Conservation (phyloP, 2,888 invertebrate genomes). For the Lasioglossum villosulum region DNA sequence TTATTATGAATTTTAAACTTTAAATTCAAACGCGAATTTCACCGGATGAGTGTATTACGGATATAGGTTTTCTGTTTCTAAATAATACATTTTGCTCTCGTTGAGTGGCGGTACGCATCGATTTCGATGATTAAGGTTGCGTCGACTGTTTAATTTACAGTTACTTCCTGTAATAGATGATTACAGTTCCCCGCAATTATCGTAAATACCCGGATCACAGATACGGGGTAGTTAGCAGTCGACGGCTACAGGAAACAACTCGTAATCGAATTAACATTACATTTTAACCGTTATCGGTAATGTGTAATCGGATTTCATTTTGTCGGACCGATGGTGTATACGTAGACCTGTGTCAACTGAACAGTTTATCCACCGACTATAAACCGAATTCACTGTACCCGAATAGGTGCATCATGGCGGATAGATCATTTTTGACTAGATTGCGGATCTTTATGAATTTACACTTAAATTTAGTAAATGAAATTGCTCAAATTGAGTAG, state of each 20-base stretch:
- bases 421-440: no score
- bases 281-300: neutral
- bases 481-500: no score
- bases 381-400: neutral
- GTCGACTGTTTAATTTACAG: neutral
- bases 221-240: neutral
- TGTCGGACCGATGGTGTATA: neutral
- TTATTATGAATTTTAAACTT: neutral
- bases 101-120: neutral
- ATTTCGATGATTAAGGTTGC: neutral
- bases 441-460: no score
- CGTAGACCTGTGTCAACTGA: neutral
- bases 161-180: neutral
- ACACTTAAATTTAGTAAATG: no score
- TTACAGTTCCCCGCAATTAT: neutral
- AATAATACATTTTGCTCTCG: neutral
- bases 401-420: neutral
- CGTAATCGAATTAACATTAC: neutral
- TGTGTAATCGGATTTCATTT: conserved; percentile 2
- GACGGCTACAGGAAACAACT: neutral
- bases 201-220: neutral
- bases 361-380: neutral
- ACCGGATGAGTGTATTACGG: neutral
- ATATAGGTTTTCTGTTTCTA: neutral
- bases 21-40: neutral